Evolutionary conservation across 2,888 invertebrate genomes (phyloP).

Genomic region (Orthosia incerta): DNA sequence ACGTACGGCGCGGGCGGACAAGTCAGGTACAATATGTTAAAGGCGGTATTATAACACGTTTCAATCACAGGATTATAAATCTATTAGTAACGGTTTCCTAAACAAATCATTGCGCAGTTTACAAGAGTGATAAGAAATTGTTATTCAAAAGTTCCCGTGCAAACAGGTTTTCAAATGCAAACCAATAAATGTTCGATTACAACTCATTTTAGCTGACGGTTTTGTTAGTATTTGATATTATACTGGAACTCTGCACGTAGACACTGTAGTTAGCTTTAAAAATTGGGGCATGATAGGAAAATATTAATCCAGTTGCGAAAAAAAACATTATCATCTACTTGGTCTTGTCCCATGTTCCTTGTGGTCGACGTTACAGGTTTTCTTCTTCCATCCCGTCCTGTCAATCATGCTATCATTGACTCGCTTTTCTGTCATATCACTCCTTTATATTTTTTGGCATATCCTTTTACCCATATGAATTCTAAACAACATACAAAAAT

Average conservation of each 20-base stretch:
- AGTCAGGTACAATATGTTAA: conserved; percentile 14
- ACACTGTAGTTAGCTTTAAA: not conserved
- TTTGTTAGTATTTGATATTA: not conserved
- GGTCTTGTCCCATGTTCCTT: too few relatives aligned
- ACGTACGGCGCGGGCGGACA: conserved; percentile 10
- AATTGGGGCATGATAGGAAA: not conserved
- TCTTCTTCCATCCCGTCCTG: too few relatives aligned
- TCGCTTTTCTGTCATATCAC: too few relatives aligned
- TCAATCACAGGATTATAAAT: conserved; percentile 19
- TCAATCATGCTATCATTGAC: too few relatives aligned
- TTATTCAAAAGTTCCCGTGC: conserved; percentile 13
- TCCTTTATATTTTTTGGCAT: too few relatives aligned
- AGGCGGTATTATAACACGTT: conserved; percentile 17
- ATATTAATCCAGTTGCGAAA: too few relatives aligned
- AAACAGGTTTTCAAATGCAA: conserved; percentile 24
- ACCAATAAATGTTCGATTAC: conserved; percentile 16
- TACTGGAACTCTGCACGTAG: not conserved
- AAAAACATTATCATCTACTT: too few relatives aligned
- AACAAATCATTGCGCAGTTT: conserved; percentile 32
- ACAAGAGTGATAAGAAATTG: conserved; percentile 31
- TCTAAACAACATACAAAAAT: too few relatives aligned
- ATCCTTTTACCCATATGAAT: too few relatives aligned
- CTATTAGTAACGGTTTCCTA: conserved; percentile 32
- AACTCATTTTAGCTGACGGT: not conserved
- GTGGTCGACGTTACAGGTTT: too few relatives aligned